Evolutionary conservation across 2,888 invertebrate genomes (phyloP), one percentile per base, ranked within the genome.

Genomic region (Perizoma flavofasciatum): DNA sequence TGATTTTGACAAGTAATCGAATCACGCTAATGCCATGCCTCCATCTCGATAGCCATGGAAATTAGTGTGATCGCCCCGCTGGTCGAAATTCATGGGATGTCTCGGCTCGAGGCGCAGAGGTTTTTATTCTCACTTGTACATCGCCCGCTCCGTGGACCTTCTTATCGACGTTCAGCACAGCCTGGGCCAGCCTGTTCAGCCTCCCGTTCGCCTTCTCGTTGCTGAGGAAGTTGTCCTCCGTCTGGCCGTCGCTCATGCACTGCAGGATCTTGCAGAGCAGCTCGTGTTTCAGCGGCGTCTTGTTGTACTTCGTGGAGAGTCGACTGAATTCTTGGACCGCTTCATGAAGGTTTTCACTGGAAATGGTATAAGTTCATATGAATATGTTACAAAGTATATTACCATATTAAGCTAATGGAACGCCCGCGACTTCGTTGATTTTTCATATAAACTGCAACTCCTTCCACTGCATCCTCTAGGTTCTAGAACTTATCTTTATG

Each of bases 271-370:
- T 80, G 58, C 85, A 85, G 4, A 95, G 73, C 0, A 96, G 65
- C 79, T 95, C 95, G 66, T 95, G 93, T 72, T 95, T 94, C 7
- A 95, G 76, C 0, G 96, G 96, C 0, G 95, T 94, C 67, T 93
- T 93, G 53, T 89, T 92, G 74, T 94, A 93, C 46, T 89, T 86
- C 1, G 83, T 74, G 0, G 93, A 89, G 53, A 93, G 77, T 0
- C 84, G 74, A 11, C 81, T 76, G 70, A 93, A 95, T 59, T 93
- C 93, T n/a, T 88, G 74, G 0, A 95, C 92, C 0, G 95, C 94
- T 33, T 82, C 85, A 62, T 83, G 74, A 32, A 94, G 62, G 61
- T 94, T 85, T 37, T 85, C 81, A 43, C 93, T 93, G 72, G 34
- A 63, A 61, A 46, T 22, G 22, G 46, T 37, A 37, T 6, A 3